These are phyloP conservation scores for Poeciliopsis presidionis DNA, from an alignment of 2,797 vertebrate genomes.

Conservation along the genomic window DNA sequence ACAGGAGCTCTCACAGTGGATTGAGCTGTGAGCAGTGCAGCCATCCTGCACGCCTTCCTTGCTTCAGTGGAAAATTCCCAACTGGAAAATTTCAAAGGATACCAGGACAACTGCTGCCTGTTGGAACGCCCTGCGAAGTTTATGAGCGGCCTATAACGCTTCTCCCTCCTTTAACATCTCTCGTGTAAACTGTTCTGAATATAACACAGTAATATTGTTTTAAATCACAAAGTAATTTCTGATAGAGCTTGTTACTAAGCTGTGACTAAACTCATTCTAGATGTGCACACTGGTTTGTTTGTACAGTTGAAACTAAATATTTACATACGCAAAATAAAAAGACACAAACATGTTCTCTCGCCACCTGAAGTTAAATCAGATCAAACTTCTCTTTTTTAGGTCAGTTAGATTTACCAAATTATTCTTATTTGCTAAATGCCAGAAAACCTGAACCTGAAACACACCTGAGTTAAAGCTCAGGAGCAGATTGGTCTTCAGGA, in stretches of 20 bases:
- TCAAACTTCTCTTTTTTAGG: background rate
- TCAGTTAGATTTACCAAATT: too few relatives aligned
- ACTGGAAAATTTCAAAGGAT: background rate
- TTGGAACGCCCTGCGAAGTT: background rate
- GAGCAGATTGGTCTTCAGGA: too few relatives aligned
- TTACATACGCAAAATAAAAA: background rate
- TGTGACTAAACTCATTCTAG: background rate
- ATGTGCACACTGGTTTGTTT: background rate
- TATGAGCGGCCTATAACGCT: background rate
- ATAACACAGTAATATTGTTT: background rate
- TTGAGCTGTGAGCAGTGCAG: background rate
- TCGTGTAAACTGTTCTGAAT: background rate
- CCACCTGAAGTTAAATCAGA: background rate
- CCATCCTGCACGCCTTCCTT: background rate
- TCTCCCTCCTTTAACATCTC: background rate
- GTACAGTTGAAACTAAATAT: background rate
- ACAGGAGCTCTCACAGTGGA: background rate
- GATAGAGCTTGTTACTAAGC: background rate
- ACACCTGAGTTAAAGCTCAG: background rate
- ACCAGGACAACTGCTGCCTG: background rate
- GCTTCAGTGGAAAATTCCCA: background rate
- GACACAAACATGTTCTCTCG: background rate
- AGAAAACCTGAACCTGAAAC: background rate
- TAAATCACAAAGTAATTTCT: background rate
- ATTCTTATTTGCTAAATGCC: too few relatives aligned